Evolutionary conservation across 2,797 vertebrate genomes (phyloP).

Genomic region (Brachyalestes nurse): DNA sequence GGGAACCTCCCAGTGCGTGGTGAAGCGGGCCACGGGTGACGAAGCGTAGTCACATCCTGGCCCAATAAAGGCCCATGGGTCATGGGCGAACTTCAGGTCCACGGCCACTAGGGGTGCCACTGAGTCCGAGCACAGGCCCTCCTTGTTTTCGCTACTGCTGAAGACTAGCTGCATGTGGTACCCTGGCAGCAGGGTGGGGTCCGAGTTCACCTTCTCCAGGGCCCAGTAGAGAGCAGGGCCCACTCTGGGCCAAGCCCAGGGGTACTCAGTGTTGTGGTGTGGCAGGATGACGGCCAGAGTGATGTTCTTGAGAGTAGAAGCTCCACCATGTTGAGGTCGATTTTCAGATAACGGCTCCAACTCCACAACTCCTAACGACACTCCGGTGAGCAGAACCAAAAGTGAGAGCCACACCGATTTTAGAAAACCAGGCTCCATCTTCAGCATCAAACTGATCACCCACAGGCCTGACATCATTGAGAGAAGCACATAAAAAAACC

Average conservation of each 20-base stretch:
- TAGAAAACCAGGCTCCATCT: slow-evolving; percentile 34
- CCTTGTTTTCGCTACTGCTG: slow-evolving; percentile 81
- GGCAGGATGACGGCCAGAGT: slow-evolving; percentile 88
- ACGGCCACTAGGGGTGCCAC: slow-evolving; percentile 85
- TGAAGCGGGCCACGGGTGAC: slow-evolving; percentile 85
- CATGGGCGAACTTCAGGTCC: slow-evolving; percentile 80
- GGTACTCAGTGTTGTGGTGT: slow-evolving; percentile 82
- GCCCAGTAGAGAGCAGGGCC: slow-evolving; percentile 83
- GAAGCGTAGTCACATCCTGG: slow-evolving; percentile 88
- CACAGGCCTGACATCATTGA: slow-evolving; percentile 34
- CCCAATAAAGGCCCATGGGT: slow-evolving; percentile 85
- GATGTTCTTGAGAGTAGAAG: slow-evolving; percentile 64
- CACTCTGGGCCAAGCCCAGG: slow-evolving; percentile 91
- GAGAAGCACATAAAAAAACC: neutral
- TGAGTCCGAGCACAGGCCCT: slow-evolving; percentile 84
- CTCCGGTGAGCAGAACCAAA: slow-evolving; percentile 50
- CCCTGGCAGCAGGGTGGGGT: slow-evolving; percentile 73
- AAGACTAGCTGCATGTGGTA: slow-evolving; percentile 74
- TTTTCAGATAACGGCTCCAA: slow-evolving; percentile 32
- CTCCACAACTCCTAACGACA: slow-evolving; percentile 46
- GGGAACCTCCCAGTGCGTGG: slow-evolving; percentile 87
- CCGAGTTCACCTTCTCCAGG: slow-evolving; percentile 73
- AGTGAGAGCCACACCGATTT: slow-evolving; percentile 37
- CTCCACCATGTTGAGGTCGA: slow-evolving; percentile 20
- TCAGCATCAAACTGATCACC: slow-evolving; percentile 12